These are phyloP conservation scores for Notechis scutatus DNA, from an alignment of 2,113 vertebrate species.

Conservation along the genomic window DNA sequence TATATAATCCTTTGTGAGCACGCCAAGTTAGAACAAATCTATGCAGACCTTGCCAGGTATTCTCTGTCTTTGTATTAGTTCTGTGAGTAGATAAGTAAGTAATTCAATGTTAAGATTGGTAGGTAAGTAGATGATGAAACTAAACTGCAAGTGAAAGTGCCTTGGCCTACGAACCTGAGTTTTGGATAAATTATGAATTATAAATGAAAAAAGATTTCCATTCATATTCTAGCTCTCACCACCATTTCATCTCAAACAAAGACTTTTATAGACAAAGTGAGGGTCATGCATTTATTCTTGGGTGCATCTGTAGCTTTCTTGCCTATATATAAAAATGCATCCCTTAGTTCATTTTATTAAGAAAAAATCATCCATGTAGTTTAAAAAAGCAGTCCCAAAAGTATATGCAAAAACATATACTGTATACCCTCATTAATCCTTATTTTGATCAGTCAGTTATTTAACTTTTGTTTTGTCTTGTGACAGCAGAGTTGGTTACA, in stretches of 20 bases:
- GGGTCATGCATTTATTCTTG: neutral
- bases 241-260: neutral
- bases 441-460: neutral
- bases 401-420: neutral
- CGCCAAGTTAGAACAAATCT: neutral
- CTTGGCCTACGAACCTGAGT: neutral
- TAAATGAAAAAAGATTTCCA: neutral
- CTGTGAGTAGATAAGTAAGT: neutral
- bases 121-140: neutral
- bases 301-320: neutral
- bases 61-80: neutral
- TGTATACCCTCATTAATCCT: neutral
- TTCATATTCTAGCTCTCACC: neutral
- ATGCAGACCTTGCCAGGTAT: neutral
- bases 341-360: neutral
- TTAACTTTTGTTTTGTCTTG: neutral
- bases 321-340: neutral
- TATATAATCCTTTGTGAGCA: neutral
- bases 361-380: too few species aligned
- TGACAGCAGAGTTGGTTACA: neutral
- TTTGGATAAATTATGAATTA: neutral
- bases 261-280: slow-evolving; percentile 10
- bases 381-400: neutral
- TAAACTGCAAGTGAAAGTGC: neutral
- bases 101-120: neutral